Conservation (phyloP, 2,797 vertebrate genomes). For the Cossypha dichroa region DNA sequence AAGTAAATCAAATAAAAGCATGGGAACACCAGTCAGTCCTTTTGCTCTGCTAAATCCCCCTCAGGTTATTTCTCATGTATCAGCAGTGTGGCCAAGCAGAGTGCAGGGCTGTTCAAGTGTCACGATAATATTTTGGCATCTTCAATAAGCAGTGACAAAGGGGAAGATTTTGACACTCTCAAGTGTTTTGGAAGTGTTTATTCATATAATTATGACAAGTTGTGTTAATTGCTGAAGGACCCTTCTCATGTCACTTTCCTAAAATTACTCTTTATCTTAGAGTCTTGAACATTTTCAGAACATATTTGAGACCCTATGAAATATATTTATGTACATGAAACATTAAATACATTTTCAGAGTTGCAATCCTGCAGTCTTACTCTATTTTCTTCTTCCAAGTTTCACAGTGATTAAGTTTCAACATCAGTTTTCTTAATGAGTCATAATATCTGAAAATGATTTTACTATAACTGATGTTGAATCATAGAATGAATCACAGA, state of each 20-base stretch:
- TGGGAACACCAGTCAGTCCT: neutral
- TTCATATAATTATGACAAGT: neutral
- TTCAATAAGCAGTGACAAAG: neutral
- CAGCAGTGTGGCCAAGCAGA: neutral
- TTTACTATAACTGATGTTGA: neutral
- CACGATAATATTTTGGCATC: slow-evolving; percentile 41
- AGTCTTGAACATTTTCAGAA: neutral
- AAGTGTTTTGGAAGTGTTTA: slow-evolving; percentile 10
- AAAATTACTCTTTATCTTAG: neutral
- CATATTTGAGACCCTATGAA: neutral
- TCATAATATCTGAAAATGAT: neutral
- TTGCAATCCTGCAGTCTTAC: neutral
- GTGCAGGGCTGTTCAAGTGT: neutral
- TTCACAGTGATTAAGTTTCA: neutral
- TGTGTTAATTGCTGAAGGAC: neutral
- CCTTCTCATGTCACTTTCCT: neutral
- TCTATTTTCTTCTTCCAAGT: neutral
- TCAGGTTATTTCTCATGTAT: slow-evolving; percentile 27
- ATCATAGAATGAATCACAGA: neutral
- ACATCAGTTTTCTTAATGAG: neutral
- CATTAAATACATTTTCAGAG: neutral
- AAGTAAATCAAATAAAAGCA: slow-evolving; percentile 54
- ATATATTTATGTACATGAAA: neutral
- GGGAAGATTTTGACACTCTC: neutral
- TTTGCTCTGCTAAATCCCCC: neutral